Conservation (phyloP, 2,888 invertebrate genomes). For the Aspidapion aeneum region DNA sequence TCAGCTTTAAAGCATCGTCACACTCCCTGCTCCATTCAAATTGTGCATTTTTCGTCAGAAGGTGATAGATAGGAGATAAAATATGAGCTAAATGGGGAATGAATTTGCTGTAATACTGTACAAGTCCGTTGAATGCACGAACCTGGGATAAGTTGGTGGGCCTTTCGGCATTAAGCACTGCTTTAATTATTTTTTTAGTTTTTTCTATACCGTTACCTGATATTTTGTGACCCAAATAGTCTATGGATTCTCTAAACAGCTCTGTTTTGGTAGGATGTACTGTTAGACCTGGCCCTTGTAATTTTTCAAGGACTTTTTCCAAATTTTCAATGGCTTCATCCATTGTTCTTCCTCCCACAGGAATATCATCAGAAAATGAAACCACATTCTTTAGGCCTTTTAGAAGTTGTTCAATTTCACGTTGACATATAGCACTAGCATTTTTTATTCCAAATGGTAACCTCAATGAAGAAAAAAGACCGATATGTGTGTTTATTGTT, state of each 20-base stretch:
- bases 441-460: neutral
- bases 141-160: neutral
- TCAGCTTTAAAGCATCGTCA: neutral
- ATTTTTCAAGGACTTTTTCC: neutral
- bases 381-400: neutral
- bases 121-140: neutral
- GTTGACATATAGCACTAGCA: neutral
- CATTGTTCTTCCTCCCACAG: neutral
- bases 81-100: neutral
- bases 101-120: neutral
- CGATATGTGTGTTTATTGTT: neutral
- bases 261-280: neutral
- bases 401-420: neutral
- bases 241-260: neutral
- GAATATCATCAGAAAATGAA: neutral
- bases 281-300: neutral
- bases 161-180: neutral
- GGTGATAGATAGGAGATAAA: neutral
- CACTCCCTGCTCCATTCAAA: neutral
- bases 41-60: neutral
- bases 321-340: neutral
- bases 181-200: neutral
- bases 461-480: neutral
- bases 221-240: neutral
- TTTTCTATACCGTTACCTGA: too few species aligned